Conservation (phyloP, 2,797 vertebrate genomes). For the Cirrhinus mrigala region DNA sequence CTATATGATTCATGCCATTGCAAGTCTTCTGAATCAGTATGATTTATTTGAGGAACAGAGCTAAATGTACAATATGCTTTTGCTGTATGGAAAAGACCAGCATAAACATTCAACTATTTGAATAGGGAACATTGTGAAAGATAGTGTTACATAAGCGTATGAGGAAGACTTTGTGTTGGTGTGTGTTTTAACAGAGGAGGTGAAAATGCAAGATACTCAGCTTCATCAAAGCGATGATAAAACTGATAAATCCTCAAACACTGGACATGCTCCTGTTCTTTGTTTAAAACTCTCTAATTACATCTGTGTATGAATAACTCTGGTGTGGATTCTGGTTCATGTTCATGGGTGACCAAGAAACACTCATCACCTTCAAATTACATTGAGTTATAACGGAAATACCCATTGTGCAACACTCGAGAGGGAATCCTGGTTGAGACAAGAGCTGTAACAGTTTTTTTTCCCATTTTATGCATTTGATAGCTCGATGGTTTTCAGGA, state of each 20-base stretch:
- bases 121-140: neutral
- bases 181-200: neutral
- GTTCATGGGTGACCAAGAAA: conserved; percentile 30
- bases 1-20: neutral
- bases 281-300: conserved; percentile 9
- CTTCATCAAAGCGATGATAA: conserved; percentile 1
- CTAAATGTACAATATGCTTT: neutral
- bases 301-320: conserved; percentile 8
- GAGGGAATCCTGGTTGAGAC: conserved; percentile 29
- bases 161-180: conserved; percentile 16
- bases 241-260: neutral
- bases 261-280: neutral
- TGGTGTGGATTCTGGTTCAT: neutral
- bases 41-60: neutral
- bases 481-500: conserved; percentile 6
- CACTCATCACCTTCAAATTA: conserved; percentile 57
- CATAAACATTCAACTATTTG: neutral
- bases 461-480: conserved; percentile 33
- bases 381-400: conserved; percentile 30
- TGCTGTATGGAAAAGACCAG: neutral
- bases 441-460: neutral
- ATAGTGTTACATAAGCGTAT: neutral
- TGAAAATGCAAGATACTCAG: neutral
- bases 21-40: neutral
- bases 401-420: neutral